phyloP scores from a whole-genome alignment of 2,797 vertebrate genomes.

The Hemitrygon akajei region DNA sequence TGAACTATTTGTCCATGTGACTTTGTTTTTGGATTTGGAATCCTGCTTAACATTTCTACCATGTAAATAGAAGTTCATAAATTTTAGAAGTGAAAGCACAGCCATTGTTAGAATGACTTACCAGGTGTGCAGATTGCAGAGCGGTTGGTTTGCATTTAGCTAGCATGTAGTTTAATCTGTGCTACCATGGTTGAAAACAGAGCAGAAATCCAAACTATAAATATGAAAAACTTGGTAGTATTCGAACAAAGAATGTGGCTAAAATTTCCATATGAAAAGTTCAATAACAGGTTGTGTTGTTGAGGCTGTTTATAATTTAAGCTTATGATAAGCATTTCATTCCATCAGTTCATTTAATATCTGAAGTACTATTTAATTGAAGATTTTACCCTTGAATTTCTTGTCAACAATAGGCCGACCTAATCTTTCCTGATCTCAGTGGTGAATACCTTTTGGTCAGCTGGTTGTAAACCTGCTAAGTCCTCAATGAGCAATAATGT shows the following conservation, averaged over 20 bases:
- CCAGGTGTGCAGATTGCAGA: not conserved
- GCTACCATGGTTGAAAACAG: not conserved
- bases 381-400: too few species aligned
- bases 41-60: not conserved
- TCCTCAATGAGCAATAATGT: too few species aligned
- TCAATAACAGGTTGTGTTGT: constrained; percentile 35
- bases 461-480: too few species aligned
- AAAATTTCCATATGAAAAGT: constrained; percentile 38
- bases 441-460: too few species aligned
- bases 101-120: not conserved
- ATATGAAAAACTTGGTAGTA: not conserved
- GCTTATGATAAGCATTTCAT: constrained; percentile 28
- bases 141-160: not conserved
- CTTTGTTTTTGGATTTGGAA: not conserved
- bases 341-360: constrained; percentile 14
- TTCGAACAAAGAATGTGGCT: not conserved
- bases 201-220: not conserved
- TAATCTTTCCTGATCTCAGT: too few species aligned
- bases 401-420: too few species aligned
- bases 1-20: not conserved
- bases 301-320: constrained; percentile 18
- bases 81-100: not conserved
- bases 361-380: not conserved
- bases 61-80: not conserved
- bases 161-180: not conserved